Evolutionary conservation across 2,888 invertebrate genomes (phyloP).

Genomic region (Leptopilina drosophilae): DNA sequence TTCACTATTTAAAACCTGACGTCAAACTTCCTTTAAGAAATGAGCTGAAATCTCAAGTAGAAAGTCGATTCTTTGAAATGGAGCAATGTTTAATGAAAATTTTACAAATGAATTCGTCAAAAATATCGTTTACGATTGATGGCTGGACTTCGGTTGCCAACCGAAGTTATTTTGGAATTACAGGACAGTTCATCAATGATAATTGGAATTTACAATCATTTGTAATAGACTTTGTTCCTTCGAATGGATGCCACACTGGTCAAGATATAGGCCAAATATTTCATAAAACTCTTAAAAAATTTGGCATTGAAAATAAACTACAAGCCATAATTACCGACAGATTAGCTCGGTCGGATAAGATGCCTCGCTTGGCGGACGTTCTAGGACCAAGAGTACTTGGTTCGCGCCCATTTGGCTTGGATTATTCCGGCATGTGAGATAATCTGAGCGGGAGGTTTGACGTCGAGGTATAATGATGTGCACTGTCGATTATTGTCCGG

Average conservation of each 20-base stretch:
- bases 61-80: not conserved
- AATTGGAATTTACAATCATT: not conserved
- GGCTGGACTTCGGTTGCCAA: not conserved
- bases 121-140: not conserved
- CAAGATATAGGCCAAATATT: conserved; percentile 14
- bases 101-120: not conserved
- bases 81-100: not conserved
- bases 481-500: too few relatives aligned
- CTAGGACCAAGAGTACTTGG: too few relatives aligned
- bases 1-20: not conserved
- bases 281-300: not conserved
- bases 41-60: not conserved
- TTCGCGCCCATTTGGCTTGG: too few relatives aligned
- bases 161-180: not conserved
- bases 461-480: too few relatives aligned
- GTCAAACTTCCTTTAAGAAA: conserved; percentile 1
- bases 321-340: too few relatives aligned
- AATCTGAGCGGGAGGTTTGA: too few relatives aligned
- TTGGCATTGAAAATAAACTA: not conserved
- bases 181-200: not conserved
- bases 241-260: not conserved
- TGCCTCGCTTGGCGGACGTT: too few relatives aligned
- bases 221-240: not conserved
- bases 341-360: too few relatives aligned
- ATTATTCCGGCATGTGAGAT: too few relatives aligned